Evolutionary conservation across 2,888 invertebrate genomes (phyloP).

Genomic region (Junonia oenone): DNA sequence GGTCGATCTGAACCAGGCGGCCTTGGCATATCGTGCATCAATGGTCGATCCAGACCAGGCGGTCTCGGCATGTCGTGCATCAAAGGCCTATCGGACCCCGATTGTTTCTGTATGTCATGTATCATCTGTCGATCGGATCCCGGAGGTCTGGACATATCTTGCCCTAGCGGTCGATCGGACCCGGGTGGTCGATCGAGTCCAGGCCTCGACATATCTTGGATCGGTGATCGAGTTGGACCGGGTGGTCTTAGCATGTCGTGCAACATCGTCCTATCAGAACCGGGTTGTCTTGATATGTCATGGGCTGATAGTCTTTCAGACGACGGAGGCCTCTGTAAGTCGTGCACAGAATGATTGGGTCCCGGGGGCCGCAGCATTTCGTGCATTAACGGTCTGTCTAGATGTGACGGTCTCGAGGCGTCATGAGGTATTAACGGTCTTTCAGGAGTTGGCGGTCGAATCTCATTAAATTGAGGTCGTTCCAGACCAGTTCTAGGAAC

Average conservation of each 20-base stretch:
- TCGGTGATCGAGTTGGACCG: conserved; percentile 6
- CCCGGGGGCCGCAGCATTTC: conserved; percentile 20
- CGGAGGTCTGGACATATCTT: conserved; percentile 14
- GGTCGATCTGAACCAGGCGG: conserved; percentile 12
- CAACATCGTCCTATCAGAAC: conserved; percentile 16
- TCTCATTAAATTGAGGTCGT: conserved; percentile 27
- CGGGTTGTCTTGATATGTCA: conserved; percentile 2
- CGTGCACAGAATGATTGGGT: conserved; percentile 27
- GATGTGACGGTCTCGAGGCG: conserved; percentile 5
- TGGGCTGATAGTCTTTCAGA: conserved; percentile 2
- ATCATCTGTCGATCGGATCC: conserved; percentile 17
- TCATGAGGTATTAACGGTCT: conserved; percentile 18
- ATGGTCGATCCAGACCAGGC: conserved; percentile 8
- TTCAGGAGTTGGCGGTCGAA: conserved; percentile 20
- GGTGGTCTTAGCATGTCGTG: conserved; percentile 15
- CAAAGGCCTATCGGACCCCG: conserved; percentile 8
- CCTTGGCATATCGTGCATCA: conserved; percentile 15
- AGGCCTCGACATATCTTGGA: conserved; percentile 14
- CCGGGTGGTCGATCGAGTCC: conserved; percentile 9
- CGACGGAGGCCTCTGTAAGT: conserved; percentile 14
- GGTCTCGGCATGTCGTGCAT: conserved; percentile 20
- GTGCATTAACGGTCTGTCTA: conserved; percentile 18
- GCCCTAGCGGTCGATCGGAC: conserved; percentile 20
- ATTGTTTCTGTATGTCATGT: conserved; percentile 14
- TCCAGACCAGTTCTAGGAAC: conserved; percentile 26